These are phyloP conservation scores for Esox niger DNA, from an alignment of 2,113 vertebrate species.

Conservation along the genomic window DNA sequence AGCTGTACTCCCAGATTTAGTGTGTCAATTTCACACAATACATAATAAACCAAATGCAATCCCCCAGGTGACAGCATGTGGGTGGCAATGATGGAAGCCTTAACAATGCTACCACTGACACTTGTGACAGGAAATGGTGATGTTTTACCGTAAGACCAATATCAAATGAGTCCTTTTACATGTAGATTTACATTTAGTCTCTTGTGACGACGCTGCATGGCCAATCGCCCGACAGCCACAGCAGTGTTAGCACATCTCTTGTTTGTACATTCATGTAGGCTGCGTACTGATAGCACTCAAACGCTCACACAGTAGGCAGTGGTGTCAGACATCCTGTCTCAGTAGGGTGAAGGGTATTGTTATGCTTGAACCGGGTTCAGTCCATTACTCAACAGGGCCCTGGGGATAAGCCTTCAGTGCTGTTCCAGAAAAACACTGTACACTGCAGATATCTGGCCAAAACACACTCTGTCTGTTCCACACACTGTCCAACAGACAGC, in stretches of 20 bases:
- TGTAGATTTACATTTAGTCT: no score
- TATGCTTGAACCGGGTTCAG: constrained; percentile 40
- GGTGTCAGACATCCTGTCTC: constrained; percentile 28
- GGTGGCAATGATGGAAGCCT: no score
- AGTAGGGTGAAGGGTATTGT: constrained; percentile 29
- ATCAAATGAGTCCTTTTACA: no score
- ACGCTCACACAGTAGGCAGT: constrained; percentile 11
- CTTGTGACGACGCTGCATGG: no score
- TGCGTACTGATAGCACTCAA: neutral
- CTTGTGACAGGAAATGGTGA: no score
- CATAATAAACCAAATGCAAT: neutral
- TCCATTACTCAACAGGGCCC: constrained; percentile 29
- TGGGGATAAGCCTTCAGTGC: constrained; percentile 12
- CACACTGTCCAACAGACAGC: neutral
- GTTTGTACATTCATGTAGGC: neutral
- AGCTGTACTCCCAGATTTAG: no score
- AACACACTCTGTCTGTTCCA: neutral
- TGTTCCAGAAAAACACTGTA: constrained; percentile 37
- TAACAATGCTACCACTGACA: no score
- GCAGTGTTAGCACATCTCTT: no score
- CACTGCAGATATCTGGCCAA: constrained; percentile 11
- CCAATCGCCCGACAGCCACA: no score
- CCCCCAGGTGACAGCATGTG: no score
- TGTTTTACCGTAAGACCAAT: no score
- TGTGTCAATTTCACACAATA: constrained; percentile 6